A percentile compares a stretch with the other conserved stretches of the same genome.
phyloP scores from a whole-genome alignment of 2,888 invertebrate genomes.

The Coecobrya sp. region DNA sequence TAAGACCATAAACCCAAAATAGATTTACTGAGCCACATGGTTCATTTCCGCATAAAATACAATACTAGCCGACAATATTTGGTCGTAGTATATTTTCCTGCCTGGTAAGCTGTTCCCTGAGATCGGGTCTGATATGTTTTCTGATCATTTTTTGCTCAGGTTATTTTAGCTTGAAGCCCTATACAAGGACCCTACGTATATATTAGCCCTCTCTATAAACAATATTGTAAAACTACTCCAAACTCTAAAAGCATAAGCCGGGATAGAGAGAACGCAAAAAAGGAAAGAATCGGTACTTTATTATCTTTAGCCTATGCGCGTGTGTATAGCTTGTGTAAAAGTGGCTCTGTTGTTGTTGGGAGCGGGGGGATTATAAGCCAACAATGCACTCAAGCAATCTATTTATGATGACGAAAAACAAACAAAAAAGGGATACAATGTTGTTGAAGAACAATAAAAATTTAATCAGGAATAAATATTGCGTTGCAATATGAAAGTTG shows the following conservation, averaged over 20 bases:
- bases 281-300: slow-evolving; percentile 5
- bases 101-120: background rate
- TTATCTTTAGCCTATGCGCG: background rate
- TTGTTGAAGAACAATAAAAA: slow-evolving; percentile 64
- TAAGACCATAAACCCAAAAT: slow-evolving; percentile 34
- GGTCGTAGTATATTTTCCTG: background rate
- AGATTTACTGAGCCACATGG: slow-evolving; percentile 58
- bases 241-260: slow-evolving; percentile 1
- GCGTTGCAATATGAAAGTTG: slow-evolving; percentile 9
- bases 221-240: slow-evolving; percentile 43
- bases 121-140: slow-evolving; percentile 24
- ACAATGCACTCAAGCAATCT: background rate
- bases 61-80: too few relatives aligned
- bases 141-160: background rate
- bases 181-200: slow-evolving; percentile 44
- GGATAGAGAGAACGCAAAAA: background rate
- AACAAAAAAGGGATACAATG: slow-evolving; percentile 39
- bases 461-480: slow-evolving; percentile 66
- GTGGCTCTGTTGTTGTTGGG: slow-evolving; percentile 37
- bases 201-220: slow-evolving; percentile 11
- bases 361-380: slow-evolving; percentile 32
- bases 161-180: background rate
- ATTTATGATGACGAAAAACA: slow-evolving; percentile 5
- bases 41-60: slow-evolving; percentile 59
- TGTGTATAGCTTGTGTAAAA: slow-evolving; percentile 1